Evolutionary conservation across 2,113 vertebrate genomes (phyloP), one percentile per base, ranked within the genome.

Genomic region (Agelaius phoeniceus): DNA sequence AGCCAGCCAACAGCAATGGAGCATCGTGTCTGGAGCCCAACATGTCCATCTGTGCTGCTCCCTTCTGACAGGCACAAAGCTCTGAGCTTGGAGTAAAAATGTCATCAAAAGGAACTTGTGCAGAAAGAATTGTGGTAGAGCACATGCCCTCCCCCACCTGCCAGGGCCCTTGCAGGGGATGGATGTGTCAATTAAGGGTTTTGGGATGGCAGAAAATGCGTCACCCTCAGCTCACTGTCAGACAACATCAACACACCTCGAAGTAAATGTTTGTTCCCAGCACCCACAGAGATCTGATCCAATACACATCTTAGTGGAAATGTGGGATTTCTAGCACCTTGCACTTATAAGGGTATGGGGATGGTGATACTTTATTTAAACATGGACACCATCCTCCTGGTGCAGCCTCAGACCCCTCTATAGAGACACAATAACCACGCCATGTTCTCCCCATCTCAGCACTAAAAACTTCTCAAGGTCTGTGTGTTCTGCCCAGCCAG

Each of bases 301-400:
- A 63, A 51, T 1, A 23, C 0, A 0, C 31, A 51, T 11, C 39
- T 61, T 0, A 2, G 51, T 2, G 15, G 48, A 30, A 66, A 74
- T 51, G 0, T 27, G 68, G 81, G 73, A 74, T 91, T 66, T 74
- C 69, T 11, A 49, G 39, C 41, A 46, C 55, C n/a, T 58, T 11
- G 28, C 57, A 91, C n/a, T 35, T n/a, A 14, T 13, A 57, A 51
- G 18, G 7, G 3, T 0, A 7, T 0, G 35, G 31, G 31, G n/a
- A 69, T 58, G 39, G n/a, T 13, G n/a, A 48, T 12, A 5, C 39
- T 67, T 49, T 7, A 72, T 31, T 73, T 52, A 49, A 90, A 87
- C 18, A 37, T 0, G 6, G 61, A 72, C 23, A 20, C 1, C 6
- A 13, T 89, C 58, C 23, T 65, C 44, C 67, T 26, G 15, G 26